Evolutionary conservation across 1,140 invertebrate species (phyloP).

Genomic region (Mactra quadrangularis): DNA sequence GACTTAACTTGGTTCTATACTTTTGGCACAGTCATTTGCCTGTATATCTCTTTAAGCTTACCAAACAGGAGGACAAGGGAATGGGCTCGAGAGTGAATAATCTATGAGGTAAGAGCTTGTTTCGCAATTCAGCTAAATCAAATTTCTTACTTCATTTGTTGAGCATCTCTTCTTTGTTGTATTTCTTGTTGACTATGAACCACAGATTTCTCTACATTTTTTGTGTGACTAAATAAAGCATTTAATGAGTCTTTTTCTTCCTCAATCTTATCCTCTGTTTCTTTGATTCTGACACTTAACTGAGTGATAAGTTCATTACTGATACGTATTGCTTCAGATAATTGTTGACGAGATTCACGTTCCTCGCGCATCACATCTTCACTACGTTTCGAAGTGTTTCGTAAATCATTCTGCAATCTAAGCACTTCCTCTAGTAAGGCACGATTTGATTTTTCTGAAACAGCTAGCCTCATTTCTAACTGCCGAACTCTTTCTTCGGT

Average conservation of each 20-base stretch:
- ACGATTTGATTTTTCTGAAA: constrained; percentile 82
- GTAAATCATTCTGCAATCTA: constrained; percentile 82
- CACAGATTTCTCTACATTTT: constrained; percentile 82
- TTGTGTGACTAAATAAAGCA: constrained; percentile 79
- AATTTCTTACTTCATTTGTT: constrained; percentile 73
- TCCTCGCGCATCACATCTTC: constrained; percentile 81
- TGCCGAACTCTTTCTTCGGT: constrained; percentile 76
- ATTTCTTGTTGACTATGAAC: constrained; percentile 81
- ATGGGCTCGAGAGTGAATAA: no score
- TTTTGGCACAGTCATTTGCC: no score
- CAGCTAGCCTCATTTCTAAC: constrained; percentile 79
- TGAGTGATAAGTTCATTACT: constrained; percentile 80
- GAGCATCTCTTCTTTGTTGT: constrained; percentile 76
- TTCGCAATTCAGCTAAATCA: no score
- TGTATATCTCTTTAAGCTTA: no score
- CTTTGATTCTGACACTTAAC: constrained; percentile 77
- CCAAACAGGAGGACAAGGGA: no score
- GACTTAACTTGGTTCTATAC: no score
- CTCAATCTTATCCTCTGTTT: constrained; percentile 79
- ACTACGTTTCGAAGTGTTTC: constrained; percentile 74
- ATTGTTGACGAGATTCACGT: constrained; percentile 73
- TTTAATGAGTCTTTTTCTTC: constrained; percentile 80
- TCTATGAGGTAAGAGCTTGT: no score
- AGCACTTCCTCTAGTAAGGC: constrained; percentile 83
- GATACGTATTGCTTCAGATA: constrained; percentile 78